Evolutionary conservation across 1,140 invertebrate species (phyloP).

Genomic region (Kradibia gibbosae): DNA sequence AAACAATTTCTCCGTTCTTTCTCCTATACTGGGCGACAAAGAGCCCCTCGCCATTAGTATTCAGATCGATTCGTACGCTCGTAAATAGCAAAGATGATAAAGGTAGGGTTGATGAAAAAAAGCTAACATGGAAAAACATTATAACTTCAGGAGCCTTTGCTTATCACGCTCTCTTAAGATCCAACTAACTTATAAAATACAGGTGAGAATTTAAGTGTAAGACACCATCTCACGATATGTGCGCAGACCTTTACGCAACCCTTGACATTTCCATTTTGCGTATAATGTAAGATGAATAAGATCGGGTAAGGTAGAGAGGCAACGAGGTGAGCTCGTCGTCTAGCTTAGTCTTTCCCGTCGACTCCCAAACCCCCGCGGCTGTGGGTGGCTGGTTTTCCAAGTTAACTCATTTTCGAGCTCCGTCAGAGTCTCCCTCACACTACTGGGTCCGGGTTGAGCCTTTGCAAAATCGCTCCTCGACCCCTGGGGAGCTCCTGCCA

Average conservation of each 20-base stretch:
- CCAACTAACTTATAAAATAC: no score
- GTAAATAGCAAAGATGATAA: not conserved
- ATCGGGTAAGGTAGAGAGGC: constrained; percentile 1
- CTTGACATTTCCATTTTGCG: no score
- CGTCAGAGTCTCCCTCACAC: constrained; percentile 52
- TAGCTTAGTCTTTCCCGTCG: not conserved
- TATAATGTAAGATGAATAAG: no score
- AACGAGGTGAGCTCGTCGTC: not conserved
- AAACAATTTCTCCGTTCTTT: not conserved
- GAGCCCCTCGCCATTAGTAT: not conserved
- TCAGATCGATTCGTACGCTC: not conserved
- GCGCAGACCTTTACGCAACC: no score
- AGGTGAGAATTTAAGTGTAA: no score
- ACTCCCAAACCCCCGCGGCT: constrained; percentile 48
- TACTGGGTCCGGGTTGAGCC: no score
- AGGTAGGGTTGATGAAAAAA: not conserved
- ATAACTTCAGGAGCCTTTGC: not conserved
- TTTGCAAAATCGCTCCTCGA: not conserved
- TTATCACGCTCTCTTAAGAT: no score
- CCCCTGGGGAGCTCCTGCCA: not conserved
- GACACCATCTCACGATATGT: no score
- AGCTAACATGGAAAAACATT: not conserved
- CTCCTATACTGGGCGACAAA: not conserved
- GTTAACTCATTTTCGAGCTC: constrained; percentile 64
- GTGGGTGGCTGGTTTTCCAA: constrained; percentile 48